Evolutionary conservation across 2,797 vertebrate species (phyloP), one percentile per base, ranked within the genome.

Genomic region (Vireo griseus): DNA sequence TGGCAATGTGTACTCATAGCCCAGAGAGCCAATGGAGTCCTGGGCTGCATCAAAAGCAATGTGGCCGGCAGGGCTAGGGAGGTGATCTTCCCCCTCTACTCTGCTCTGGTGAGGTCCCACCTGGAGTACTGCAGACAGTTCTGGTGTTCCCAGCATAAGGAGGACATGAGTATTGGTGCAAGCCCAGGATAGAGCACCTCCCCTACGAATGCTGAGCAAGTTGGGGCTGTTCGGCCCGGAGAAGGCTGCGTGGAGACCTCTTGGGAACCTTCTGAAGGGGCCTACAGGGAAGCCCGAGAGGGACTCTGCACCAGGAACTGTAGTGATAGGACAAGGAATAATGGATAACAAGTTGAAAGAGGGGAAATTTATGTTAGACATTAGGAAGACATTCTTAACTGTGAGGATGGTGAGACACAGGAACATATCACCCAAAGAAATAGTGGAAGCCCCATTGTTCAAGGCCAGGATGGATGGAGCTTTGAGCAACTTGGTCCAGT

Each of bases 241-340:
- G 42, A 11, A 6, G 25, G 26, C 17, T 75, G 33, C 0, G 0
- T 15, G 22, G 6, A 68, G 16, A 48, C 9, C 13, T 50, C 62
- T 25, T 2, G 12, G 31, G 13, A 68, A 37, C 31, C 8, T n/a
- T n/a, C 22, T 42, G 13, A 55, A 28, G 8, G 17, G 16, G 9
- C 42, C 1, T 1, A 10, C 13, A 4, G 19, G 16, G 10, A 7
- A 44, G 22, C 19, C 5, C 0, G 11, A 29, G 16, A 42, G 29
- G 29, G 26, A 24, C 14, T 22, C 29, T 18, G 12, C 10, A 10
- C 28, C 14, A 76, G 22, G 47, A 76, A 33, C 29, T 17, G 17
- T 4, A 48, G 13, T 4, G n/a, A 29, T 0, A 57, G 28, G 22
- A 29, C 42, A 50, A 15, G 22, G n/a, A 18, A 9, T 10, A 75